Evolutionary conservation across 2,797 vertebrate genomes (phyloP).

Genomic region (Catostomus latipinnis): DNA sequence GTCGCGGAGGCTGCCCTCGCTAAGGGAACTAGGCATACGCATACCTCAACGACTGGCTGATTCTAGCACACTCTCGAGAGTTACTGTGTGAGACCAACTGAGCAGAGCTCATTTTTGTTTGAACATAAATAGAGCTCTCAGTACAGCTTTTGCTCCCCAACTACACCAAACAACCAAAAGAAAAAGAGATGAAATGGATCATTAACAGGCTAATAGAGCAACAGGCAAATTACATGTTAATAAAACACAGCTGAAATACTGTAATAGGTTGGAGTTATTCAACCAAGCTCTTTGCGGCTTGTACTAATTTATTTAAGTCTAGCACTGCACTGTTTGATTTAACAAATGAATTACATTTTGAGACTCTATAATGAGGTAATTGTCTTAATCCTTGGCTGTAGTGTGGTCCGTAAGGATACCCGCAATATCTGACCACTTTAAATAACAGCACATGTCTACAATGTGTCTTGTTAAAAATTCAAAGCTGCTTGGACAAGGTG

Average conservation of each 20-base stretch:
- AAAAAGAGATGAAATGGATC: not conserved
- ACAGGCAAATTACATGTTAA: not conserved
- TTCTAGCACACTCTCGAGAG: too few species aligned
- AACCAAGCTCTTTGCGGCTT: constrained; percentile 1
- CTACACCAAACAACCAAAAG: not conserved
- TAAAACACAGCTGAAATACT: constrained; percentile 25
- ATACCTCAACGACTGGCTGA: too few species aligned
- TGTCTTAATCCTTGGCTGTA: not conserved
- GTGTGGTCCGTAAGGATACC: constrained; percentile 19
- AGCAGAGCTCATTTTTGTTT: not conserved
- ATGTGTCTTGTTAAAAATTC: not conserved
- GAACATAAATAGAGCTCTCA: not conserved
- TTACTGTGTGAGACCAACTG: not conserved
- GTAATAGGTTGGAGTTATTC: not conserved
- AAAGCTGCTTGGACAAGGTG: not conserved
- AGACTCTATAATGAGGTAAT: constrained; percentile 10
- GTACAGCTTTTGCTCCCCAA: constrained; percentile 8
- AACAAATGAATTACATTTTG: constrained; percentile 27
- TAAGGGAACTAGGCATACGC: too few species aligned
- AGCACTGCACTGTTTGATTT: constrained; percentile 18
- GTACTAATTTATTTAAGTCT: constrained; percentile 15
- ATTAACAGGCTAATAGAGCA: constrained; percentile 25
- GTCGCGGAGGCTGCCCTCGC: too few species aligned
- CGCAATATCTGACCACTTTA: constrained; percentile 11
- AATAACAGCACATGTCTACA: not conserved